A percentile compares a stretch with the other conserved stretches of the same genome.
Conservation (phyloP, 2,797 vertebrate species). For the Rhincodon typus region DNA sequence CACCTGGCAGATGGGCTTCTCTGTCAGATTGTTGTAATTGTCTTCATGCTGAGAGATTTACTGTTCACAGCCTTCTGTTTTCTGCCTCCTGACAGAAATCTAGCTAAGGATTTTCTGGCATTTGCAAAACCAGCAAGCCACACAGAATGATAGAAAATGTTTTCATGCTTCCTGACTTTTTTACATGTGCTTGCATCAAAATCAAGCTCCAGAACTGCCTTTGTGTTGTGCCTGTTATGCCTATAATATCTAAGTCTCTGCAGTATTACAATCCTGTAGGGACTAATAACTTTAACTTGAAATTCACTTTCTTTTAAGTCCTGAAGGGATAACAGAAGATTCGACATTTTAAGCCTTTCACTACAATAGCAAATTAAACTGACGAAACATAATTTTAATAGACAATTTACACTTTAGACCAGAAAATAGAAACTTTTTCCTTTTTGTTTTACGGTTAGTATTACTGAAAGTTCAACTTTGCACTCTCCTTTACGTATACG, state of each 20-base stretch:
- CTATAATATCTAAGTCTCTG: not conserved
- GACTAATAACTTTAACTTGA: not conserved
- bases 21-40: constrained; percentile 8
- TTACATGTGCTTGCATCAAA: not conserved
- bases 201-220: not conserved
- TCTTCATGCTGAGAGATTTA: constrained; percentile 34
- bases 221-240: not conserved
- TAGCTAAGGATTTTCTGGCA: not conserved
- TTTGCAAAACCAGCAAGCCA: constrained; percentile 18
- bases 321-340: not conserved
- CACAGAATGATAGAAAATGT: not conserved
- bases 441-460: not conserved
- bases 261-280: not conserved
- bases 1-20: constrained; percentile 17
- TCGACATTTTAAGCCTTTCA: not conserved
- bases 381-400: too few species aligned
- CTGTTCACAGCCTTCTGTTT: constrained; percentile 34
- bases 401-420: not conserved
- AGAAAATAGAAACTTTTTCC: not conserved
- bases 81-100: constrained; percentile 22
- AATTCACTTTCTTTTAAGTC: not conserved
- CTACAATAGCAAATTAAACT: not conserved
- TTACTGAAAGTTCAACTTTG: not conserved
- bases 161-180: not conserved
- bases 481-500: not conserved